Evolutionary conservation across 2,888 invertebrate genomes (phyloP), one percentile per base, ranked within the genome.

Genomic region (Drosophila peninsularis): DNA sequence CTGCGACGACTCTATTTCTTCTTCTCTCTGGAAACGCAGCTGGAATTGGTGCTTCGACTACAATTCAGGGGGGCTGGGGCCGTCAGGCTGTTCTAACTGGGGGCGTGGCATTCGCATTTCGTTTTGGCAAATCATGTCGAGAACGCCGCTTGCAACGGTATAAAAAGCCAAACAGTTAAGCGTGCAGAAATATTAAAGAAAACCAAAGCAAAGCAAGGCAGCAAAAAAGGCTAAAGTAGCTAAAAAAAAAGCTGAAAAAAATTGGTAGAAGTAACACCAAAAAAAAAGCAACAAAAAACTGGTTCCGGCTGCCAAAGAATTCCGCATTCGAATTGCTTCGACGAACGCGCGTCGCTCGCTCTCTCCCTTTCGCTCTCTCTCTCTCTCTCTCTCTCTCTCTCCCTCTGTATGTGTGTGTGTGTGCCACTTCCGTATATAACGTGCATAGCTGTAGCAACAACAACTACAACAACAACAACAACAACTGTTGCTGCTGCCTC

Each of bases 281-380:
- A 75, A 54, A 52, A 52, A 85, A 88, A 88, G 74, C 65, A 80
- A 74, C 73, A 54, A 53, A 53, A 85, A 84, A 84, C 84, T 88
- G 84, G 88, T 84, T 84, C 84, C 84, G 86, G 86, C 80, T 66
- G 69, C 73, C 71, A 78, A 79, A 81, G 86, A 80, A 88, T 86
- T 77, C 86, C 78, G 66, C 78, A 76, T 71, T 56, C 67, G 71
- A 54, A 72, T 71, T 66, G 62, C 68, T 68, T 47, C 47, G 47
- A 55, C 62, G 44, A 69, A 65, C 77, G 72, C 63, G 68, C 64
- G 55, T 62, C 61, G 21, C 14, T n/a, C 55, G 60, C 44, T 21
- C 55, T 36, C 50, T 53, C 63, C 24, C 41, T 39, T 19, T 30
- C 39, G 19, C 55, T 30, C 41, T 39, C 24, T 30, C 39, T 21